These are phyloP conservation scores for Harpalus rufipes DNA, from an alignment of 2,888 invertebrate genomes.

Conservation along the genomic window DNA sequence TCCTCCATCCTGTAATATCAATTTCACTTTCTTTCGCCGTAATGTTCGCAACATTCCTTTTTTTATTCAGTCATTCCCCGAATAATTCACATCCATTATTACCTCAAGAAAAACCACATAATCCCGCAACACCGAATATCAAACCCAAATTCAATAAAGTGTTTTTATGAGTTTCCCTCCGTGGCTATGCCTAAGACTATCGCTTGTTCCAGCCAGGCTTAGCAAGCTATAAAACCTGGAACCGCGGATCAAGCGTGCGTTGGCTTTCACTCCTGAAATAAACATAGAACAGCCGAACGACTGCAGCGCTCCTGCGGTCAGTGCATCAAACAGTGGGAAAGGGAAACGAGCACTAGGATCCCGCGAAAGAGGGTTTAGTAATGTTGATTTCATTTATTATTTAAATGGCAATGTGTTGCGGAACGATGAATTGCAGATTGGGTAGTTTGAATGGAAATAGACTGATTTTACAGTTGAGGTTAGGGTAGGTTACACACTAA, in stretches of 20 bases:
- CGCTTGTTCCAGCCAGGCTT: slow-evolving; percentile 13
- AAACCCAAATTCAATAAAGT: slow-evolving; percentile 43
- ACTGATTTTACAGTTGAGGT: slow-evolving; percentile 28
- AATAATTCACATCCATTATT: slow-evolving; percentile 42
- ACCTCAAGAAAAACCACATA: slow-evolving; percentile 26
- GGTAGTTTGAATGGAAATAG: slow-evolving; percentile 45
- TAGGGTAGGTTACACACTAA: neutral
- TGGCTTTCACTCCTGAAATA: slow-evolving; percentile 28
- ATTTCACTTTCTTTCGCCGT: neutral
- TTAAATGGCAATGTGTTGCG: slow-evolving; percentile 35
- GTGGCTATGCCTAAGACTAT: slow-evolving; percentile 20
- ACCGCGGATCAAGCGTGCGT: slow-evolving; percentile 24
- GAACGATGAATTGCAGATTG: slow-evolving; percentile 36
- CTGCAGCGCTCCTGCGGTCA: slow-evolving; percentile 16
- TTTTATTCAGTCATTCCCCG: neutral
- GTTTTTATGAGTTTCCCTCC: slow-evolving; percentile 37
- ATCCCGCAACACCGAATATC: slow-evolving; percentile 39
- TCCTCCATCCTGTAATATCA: neutral
- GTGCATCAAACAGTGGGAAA: slow-evolving; percentile 8
- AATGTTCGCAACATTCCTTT: neutral
- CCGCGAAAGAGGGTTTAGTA: slow-evolving; percentile 1
- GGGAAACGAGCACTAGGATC: slow-evolving; percentile 1
- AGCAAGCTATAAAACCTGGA: slow-evolving; percentile 15
- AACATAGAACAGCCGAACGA: slow-evolving; percentile 25
- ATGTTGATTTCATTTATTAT: slow-evolving; percentile 40